Percentiles rank a stretch among this genome's conserved stretches.
phyloP scores from a whole-genome alignment of 2,113 vertebrate genomes.

The Manacus vitellinus region DNA sequence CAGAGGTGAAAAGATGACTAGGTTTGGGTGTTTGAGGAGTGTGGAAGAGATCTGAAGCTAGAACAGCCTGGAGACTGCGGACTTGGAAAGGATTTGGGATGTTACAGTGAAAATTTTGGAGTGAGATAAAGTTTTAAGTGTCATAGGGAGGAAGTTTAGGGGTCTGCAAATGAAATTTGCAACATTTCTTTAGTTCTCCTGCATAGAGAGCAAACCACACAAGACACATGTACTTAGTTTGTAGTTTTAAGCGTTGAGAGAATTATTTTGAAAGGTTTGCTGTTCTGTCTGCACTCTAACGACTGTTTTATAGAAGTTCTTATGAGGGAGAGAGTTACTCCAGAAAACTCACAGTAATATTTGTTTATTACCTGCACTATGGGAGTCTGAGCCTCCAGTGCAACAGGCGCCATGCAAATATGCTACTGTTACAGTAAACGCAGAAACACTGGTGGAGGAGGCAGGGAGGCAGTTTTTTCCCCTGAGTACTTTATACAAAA shows the following conservation, averaged over 20 bases:
- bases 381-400: not conserved
- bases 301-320: conserved; percentile 25
- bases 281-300: not conserved
- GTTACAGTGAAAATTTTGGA: not conserved
- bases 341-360: conserved; percentile 16
- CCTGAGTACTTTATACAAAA: conserved; percentile 13
- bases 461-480: not conserved
- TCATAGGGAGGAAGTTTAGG: not conserved
- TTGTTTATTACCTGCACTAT: conserved; percentile 32
- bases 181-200: not conserved
- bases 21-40: not conserved
- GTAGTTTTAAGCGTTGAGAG: not conserved
- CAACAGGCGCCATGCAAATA: conserved; percentile 18
- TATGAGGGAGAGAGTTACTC: not conserved
- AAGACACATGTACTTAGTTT: not conserved
- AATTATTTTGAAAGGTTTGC: not conserved
- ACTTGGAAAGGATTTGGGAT: not conserved
- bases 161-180: not conserved
- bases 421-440: not conserved
- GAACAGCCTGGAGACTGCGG: not conserved
- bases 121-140: not conserved
- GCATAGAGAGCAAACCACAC: not conserved
- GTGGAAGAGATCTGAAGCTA: not conserved
- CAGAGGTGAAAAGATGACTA: not conserved
- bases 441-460: not conserved